A percentile compares a stretch with the other conserved stretches of the same genome.
phyloP scores from a whole-genome alignment of 1,140 invertebrate genomes.

The Maniola jurtina region DNA sequence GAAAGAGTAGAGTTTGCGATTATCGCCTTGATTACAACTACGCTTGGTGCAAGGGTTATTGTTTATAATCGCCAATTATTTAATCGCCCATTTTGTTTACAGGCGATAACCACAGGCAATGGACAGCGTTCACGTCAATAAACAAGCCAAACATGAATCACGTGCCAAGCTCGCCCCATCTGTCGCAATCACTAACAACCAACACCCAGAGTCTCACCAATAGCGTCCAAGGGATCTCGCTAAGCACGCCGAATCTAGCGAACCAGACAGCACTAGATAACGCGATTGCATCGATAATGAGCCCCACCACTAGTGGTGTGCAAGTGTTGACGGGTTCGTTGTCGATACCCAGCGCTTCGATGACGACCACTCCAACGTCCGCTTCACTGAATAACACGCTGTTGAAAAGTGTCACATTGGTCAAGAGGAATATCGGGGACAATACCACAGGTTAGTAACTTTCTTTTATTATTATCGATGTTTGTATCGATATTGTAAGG shows the following conservation, averaged over 20 bases:
- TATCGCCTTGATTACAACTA: not conserved
- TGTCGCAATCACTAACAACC: conserved; percentile 32
- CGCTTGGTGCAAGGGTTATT: not conserved
- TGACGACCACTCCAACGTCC: conserved; percentile 34
- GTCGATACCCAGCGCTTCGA: conserved; percentile 34
- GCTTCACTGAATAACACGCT: conserved; percentile 47
- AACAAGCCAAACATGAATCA: conserved; percentile 50
- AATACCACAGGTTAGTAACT: conserved; percentile 46
- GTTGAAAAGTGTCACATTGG: conserved; percentile 61
- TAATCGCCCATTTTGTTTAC: conserved; percentile 14
- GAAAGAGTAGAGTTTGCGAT: no score
- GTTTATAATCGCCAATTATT: not conserved
- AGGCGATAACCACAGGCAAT: conserved; percentile 65
- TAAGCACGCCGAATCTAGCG: conserved; percentile 51
- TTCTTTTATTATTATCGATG: not conserved
- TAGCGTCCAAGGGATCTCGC: conserved; percentile 66
- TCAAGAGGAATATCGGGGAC: conserved; percentile 59
- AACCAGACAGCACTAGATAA: conserved; percentile 60
- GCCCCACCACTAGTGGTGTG: conserved; percentile 52
- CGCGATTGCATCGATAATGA: conserved; percentile 67
- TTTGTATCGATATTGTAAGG: no score
- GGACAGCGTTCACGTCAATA: conserved; percentile 57
- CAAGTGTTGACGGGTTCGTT: conserved; percentile 64
- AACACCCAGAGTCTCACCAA: conserved; percentile 56
- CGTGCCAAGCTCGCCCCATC: conserved; percentile 54